Evolutionary conservation across 2,888 invertebrate species (phyloP).

Genomic region (Hanleya hanleyi): DNA sequence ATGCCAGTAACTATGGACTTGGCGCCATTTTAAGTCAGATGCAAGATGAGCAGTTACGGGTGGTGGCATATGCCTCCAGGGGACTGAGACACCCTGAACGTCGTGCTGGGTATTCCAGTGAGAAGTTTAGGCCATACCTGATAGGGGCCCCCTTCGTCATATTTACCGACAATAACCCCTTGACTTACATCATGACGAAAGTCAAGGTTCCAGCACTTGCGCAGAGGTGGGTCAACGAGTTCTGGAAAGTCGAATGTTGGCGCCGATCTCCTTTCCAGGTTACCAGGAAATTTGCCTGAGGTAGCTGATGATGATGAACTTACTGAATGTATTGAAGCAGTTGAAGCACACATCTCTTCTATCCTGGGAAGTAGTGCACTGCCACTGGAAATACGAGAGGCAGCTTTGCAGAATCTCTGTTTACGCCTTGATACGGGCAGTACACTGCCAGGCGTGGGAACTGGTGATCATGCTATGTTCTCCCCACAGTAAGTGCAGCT

Average conservation of each 20-base stretch:
- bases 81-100: slow-evolving; percentile 21
- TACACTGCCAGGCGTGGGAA: neutral
- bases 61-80: slow-evolving; percentile 32
- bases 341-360: too few relatives aligned
- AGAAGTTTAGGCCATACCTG: slow-evolving; percentile 32
- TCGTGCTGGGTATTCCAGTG: slow-evolving; percentile 28
- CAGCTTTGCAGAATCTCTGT: too few relatives aligned
- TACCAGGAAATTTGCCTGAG: neutral
- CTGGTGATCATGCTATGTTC: neutral
- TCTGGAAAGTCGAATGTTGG: slow-evolving; percentile 22
- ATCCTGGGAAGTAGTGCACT: too few relatives aligned
- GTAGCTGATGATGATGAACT: too few relatives aligned
- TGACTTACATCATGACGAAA: slow-evolving; percentile 17
- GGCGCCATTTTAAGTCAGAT: slow-evolving; percentile 31
- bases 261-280: slow-evolving; percentile 27
- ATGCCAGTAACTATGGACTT: slow-evolving; percentile 23
- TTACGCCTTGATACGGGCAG: too few relatives aligned
- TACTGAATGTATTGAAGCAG: too few relatives aligned
- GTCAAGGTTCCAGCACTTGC: slow-evolving; percentile 25
- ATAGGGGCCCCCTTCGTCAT: slow-evolving; percentile 22
- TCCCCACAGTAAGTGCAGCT: neutral
- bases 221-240: slow-evolving; percentile 30
- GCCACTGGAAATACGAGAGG: too few relatives aligned
- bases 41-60: slow-evolving; percentile 21
- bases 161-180: slow-evolving; percentile 27